phyloP scores from a whole-genome alignment of 2,113 vertebrate genomes.

The Bucco capensis region DNA sequence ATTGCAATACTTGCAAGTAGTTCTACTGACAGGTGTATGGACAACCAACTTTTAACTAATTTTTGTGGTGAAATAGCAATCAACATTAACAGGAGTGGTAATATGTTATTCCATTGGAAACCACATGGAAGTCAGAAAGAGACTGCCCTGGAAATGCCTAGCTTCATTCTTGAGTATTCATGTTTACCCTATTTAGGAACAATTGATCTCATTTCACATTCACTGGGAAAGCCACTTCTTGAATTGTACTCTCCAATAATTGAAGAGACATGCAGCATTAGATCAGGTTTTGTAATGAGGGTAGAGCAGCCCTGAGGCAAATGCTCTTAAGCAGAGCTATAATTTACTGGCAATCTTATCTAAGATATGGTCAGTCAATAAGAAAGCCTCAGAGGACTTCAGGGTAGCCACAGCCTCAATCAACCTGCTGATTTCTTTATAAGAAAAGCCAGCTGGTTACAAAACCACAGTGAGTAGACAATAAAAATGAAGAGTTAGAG shows the following conservation, averaged over 20 bases:
- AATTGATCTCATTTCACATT: neutral
- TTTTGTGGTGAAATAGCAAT: neutral
- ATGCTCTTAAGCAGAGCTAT: slow-evolving; percentile 55
- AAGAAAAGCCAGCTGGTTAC: slow-evolving; percentile 29
- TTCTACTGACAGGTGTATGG: neutral
- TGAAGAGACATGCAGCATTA: slow-evolving; percentile 41
- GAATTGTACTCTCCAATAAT: slow-evolving; percentile 38
- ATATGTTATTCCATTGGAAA: neutral
- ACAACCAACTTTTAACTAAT: neutral
- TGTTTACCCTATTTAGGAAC: neutral
- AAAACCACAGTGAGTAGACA: neutral
- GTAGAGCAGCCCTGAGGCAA: slow-evolving; percentile 24
- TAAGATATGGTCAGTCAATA: slow-evolving; percentile 49
- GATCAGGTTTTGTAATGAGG: slow-evolving; percentile 63
- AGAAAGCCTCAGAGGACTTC: slow-evolving; percentile 28
- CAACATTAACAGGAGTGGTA: neutral
- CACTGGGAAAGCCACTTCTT: slow-evolving; percentile 23
- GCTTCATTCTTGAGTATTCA: neutral
- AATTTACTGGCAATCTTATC: slow-evolving; percentile 48
- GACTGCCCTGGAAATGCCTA: neutral
- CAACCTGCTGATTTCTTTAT: slow-evolving; percentile 38
- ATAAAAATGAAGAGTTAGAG: neutral
- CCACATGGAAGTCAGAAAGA: neutral
- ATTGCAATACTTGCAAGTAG: neutral
- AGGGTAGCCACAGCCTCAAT: slow-evolving; percentile 18